Base-by-base conservation (phyloP, 1,140 invertebrate species). In the Drosophila kanapiae region DNA sequence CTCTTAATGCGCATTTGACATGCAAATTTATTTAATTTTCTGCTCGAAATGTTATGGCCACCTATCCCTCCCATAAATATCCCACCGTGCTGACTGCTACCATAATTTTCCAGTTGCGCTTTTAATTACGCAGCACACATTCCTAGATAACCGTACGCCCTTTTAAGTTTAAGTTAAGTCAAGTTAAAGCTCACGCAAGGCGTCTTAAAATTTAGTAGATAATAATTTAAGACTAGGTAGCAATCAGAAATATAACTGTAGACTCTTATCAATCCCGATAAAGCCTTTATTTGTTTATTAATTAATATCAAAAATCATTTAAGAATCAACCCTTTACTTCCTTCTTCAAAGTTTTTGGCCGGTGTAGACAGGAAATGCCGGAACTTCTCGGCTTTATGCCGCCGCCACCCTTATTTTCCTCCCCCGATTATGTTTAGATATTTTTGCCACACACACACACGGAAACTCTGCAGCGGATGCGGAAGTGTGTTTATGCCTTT, bases 11-110 rank as follows among this genome's bases (percentile, higher is more conserved):
- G 85, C 81, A 84, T 88, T 88, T 88, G 81, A 88, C 85, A 88
- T 90, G 85, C 85, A 88, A 88, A 88, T 88, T 88, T 90, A 90
- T 88, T 88, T 88, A 90, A 88, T 88, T 88, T 88, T 88, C 85
- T 88, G 85, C 85, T 84, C 80, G 70, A 80, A 88, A 83, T 83
- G 61, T 49, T 77, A 77, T 57, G 53, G 43, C 40, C 38, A 63
- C 70, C 78, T 56, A 59, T 40, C 45, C 42, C n/a, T n/a, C 11
- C 23, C 51, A 72, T 51, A 70, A 54, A 54, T 70, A 69, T 43
- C 2, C 16, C 6, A n/a, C 38, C 18, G 31, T 5, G 27, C 6
- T 10, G 29, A 8, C 4, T 45, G 23, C 57, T 6, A 35, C 54
- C 53, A 37, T 48, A 40, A 59, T 57, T 43, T 60, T 60, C 67